phyloP scores from a whole-genome alignment of 2,113 vertebrate genomes.

The Calidris pugnax region DNA sequence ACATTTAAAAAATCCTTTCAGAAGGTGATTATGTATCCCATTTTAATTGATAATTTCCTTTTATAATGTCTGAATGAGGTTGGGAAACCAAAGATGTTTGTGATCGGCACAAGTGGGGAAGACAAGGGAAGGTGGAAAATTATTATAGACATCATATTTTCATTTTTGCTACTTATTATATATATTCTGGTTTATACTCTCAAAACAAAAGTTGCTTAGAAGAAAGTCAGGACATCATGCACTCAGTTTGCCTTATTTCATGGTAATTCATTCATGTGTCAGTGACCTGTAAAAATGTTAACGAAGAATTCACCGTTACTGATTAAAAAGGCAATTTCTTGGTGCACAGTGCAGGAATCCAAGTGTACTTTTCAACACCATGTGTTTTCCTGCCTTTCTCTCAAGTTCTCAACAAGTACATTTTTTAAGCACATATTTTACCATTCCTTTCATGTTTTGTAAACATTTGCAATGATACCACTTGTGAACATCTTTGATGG shows the following conservation, averaged over 20 bases:
- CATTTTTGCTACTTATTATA: background rate
- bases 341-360: background rate
- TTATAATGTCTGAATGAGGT: background rate
- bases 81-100: background rate
- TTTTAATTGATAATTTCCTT: background rate
- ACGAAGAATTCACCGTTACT: background rate
- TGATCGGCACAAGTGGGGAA: background rate
- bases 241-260: background rate
- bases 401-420: constrained; percentile 28
- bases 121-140: background rate
- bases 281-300: background rate
- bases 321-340: background rate
- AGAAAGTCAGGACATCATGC: background rate
- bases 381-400: background rate
- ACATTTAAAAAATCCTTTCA: background rate
- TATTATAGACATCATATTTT: background rate
- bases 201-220: background rate
- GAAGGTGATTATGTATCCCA: background rate
- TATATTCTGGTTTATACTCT: background rate
- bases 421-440: constrained; percentile 55
- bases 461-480: constrained; percentile 53
- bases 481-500: constrained; percentile 58
- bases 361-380: background rate
- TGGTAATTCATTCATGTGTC: background rate
- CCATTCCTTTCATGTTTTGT: constrained; percentile 61